These are phyloP conservation scores for Branchellion lobata DNA, from an alignment of 2,888 invertebrate genomes.

Conservation along the genomic window DNA sequence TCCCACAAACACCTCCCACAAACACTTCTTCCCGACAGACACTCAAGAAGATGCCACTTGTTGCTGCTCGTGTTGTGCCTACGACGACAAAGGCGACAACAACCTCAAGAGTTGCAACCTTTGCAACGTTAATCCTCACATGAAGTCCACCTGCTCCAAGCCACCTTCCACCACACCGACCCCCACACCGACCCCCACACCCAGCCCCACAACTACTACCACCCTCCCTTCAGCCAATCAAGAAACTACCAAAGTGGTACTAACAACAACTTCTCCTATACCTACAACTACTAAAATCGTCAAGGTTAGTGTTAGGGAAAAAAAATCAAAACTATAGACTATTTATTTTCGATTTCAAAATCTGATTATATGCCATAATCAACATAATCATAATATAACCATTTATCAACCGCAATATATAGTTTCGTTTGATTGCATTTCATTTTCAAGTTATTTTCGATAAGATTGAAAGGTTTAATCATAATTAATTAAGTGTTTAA, in stretches of 20 bases:
- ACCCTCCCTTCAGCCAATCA: too few relatives aligned
- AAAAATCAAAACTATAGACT: too few relatives aligned
- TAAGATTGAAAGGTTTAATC: too few relatives aligned
- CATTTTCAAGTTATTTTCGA: too few relatives aligned
- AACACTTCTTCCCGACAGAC: not conserved
- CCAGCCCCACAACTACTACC: not conserved
- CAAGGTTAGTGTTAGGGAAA: too few relatives aligned
- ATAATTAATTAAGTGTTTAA: too few relatives aligned
- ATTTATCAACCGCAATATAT: too few relatives aligned
- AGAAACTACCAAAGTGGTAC: not conserved
- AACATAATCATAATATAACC: too few relatives aligned
- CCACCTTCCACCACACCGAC: not conserved
- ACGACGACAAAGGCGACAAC: not conserved
- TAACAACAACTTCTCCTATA: not conserved
- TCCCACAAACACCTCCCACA: too few relatives aligned
- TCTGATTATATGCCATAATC: too few relatives aligned
- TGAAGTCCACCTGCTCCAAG: not conserved
- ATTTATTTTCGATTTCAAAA: too few relatives aligned
- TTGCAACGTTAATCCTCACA: not conserved
- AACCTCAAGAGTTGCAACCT: not conserved
- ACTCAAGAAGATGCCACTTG: not conserved
- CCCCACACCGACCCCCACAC: not conserved
- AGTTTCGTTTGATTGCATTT: too few relatives aligned
- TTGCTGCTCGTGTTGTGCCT: constrained; percentile 6
- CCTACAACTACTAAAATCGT: not conserved